Evolutionary conservation across 2,113 vertebrate genomes (phyloP), one percentile per base, ranked within the genome.

Genomic region (Apus apus): DNA sequence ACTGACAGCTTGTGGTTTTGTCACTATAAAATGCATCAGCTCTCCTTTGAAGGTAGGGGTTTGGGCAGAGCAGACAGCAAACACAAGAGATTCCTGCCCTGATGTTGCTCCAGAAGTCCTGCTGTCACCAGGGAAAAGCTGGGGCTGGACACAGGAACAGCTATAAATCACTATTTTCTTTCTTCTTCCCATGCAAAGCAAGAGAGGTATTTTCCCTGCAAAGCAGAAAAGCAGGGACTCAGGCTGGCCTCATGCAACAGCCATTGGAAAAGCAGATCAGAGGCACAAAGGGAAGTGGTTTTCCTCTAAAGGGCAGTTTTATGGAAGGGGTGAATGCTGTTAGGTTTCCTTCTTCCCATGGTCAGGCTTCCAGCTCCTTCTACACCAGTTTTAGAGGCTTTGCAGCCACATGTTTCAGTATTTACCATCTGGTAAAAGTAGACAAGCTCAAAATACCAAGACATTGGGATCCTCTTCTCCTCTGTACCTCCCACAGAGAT

Each of bases 241-340:
- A 6, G 11, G 38, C 21, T 25, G 23, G 5, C 8, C 32, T n/a
- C 30, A 1, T 15, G 27, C 30, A 67, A 46, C 13, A 72, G 54
- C 53, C 40, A 5, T 8, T 0, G 0, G 68, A 34, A 74, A 64
- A 88, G 56, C 71, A n/a, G 57, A 32, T 12, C 32, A 27, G 36
- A 45, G 40, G 30, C 0, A 4, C 10, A 48, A 3, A 20, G 73
- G 65, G 72, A 50, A 71, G 65, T 6, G 3, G 18, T 7, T 77
- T 23, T 45, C 23, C 68, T 64, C n/a, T 13, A 13, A 60, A 43
- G 13, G 15, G 34, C 48, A 51, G 20, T 45, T 65, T 56, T 53
- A 56, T 16, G 36, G 34, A n/a, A n/a, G 15, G 20, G 64, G 9
- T 25, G 15, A 32, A 53, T 0, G 1, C 38, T 48, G 4, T n/a